phyloP scores from a whole-genome alignment of 1,140 invertebrate species.

The Drosophila fuyamai region DNA sequence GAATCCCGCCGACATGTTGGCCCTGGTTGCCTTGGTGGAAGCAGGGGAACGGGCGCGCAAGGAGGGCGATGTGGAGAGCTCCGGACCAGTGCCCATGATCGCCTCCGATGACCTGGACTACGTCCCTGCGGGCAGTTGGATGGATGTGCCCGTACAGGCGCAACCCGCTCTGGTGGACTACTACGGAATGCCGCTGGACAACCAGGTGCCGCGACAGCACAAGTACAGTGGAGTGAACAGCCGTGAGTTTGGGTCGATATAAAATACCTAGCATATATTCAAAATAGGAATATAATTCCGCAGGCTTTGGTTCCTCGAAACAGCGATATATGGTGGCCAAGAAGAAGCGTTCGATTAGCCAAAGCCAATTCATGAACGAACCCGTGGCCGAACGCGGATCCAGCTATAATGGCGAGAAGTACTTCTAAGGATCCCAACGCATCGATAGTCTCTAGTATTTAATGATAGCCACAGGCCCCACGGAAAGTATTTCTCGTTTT shows the following conservation, averaged over 20 bases:
- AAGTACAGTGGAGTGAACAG: slow-evolving; percentile 63
- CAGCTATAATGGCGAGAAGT: slow-evolving; percentile 74
- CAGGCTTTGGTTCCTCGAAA: slow-evolving; percentile 71
- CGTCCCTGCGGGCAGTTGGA: slow-evolving; percentile 57
- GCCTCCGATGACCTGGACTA: slow-evolving; percentile 67
- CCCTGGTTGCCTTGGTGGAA: slow-evolving; percentile 79
- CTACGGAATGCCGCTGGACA: slow-evolving; percentile 74
- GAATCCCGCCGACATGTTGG: slow-evolving; percentile 81
- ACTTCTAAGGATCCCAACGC: slow-evolving; percentile 51
- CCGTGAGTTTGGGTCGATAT: slow-evolving; percentile 32
- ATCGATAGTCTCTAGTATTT: slow-evolving; percentile 21
- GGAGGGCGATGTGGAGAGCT: slow-evolving; percentile 68
- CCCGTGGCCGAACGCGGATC: slow-evolving; percentile 63
- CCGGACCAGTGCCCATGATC: slow-evolving; percentile 48
- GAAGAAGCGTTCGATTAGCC: slow-evolving; percentile 79
- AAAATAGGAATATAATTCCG: not conserved
- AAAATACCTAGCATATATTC: not conserved
- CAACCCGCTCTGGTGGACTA: slow-evolving; percentile 71
- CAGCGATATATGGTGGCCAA: slow-evolving; percentile 83
- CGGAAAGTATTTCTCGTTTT: slow-evolving; percentile 24
- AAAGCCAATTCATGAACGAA: slow-evolving; percentile 66
- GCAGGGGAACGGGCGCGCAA: slow-evolving; percentile 80
- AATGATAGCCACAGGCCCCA: slow-evolving; percentile 22
- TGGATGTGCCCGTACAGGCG: slow-evolving; percentile 59
- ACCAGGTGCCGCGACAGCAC: slow-evolving; percentile 70